Base-by-base conservation (phyloP, 2,888 invertebrate genomes). In the Lasioglossum morio region DNA sequence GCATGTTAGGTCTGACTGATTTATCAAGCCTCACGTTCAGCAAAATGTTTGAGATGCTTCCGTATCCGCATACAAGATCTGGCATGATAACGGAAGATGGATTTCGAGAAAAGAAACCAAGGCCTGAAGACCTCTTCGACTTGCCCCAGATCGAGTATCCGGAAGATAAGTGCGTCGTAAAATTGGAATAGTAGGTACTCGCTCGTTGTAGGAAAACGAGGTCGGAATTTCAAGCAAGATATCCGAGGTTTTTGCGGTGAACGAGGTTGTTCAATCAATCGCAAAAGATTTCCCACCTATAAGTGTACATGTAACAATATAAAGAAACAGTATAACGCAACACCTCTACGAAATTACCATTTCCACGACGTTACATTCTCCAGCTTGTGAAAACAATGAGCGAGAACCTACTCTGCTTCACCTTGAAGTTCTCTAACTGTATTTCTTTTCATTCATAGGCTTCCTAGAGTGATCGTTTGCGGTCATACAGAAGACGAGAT, bases 401-500 rank as follows among this genome's bases (percentile, higher is more conserved):
- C 57, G n/a, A 57, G 12, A n/a, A 57, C n/a, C 57, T 57, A 57
- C n/a, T 57, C 3, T 30, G 14, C 37, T n/a, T 23, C 5, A n/a
- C n/a, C n/a, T n/a, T n/a, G n/a, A n/a, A n/a, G n/a, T n/a, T n/a
- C n/a, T n/a, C n/a, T n/a, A n/a, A 27, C 34, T 10, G 2, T 30
- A 34, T 34, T 19, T 48, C 8, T 27, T 8, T 19, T 7, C n/a
- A 53, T 34, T 70, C n/a, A 30, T 72, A 94, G 94, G 77, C 91
- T 96, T 53, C 96, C 96, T 0, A 95, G 96, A 93, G 95, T 96
- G 4, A 95, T 96, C n/a, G 95, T 96, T 23, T 96, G 96, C 84
- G 96, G 96, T 0, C 91, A 95, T 12, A 95, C 95, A 0, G 96
- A 96, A 87, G 95, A 96, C 79, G 95, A 95, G 79, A 95, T 96